A percentile compares a stretch with the other conserved stretches of the same genome.
Evolutionary conservation across 2,888 invertebrate species (phyloP).

Genomic region (Epinotia ramella): DNA sequence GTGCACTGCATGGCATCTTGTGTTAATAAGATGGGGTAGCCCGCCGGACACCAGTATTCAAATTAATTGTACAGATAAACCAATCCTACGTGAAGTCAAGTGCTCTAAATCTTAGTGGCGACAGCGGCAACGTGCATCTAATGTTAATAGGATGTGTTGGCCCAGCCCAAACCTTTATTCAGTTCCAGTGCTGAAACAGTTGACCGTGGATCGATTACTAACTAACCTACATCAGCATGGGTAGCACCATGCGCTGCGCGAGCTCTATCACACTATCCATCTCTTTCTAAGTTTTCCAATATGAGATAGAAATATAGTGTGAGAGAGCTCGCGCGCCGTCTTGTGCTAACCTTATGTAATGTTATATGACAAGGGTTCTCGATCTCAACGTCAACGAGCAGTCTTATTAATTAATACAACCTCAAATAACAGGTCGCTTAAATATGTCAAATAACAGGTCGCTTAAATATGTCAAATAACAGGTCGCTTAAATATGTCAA

Average conservation of each 20-base stretch:
- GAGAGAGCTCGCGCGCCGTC: too few relatives aligned
- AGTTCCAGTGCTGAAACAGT: too few relatives aligned
- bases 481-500: neutral
- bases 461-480: neutral
- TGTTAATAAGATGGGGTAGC: neutral
- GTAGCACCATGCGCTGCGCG: too few relatives aligned
- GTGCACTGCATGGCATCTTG: too few relatives aligned
- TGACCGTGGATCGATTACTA: too few relatives aligned
- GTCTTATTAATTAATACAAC: neutral
- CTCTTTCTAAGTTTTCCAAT: too few relatives aligned
- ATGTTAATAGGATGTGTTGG: too few relatives aligned
- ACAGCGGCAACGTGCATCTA: neutral
- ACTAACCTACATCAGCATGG: too few relatives aligned
- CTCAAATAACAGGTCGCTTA: neutral
- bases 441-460: neutral
- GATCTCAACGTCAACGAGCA: neutral
- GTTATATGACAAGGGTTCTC: neutral
- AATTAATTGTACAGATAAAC: neutral
- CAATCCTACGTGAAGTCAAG: neutral
- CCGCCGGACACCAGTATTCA: neutral
- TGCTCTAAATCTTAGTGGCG: neutral
- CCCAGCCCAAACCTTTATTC: too few relatives aligned
- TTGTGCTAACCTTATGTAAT: too few relatives aligned
- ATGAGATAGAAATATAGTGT: too few relatives aligned
- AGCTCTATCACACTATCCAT: too few relatives aligned